phyloP scores from a whole-genome alignment of 2,797 vertebrate genomes.

The Rhynchotus rufescens region DNA sequence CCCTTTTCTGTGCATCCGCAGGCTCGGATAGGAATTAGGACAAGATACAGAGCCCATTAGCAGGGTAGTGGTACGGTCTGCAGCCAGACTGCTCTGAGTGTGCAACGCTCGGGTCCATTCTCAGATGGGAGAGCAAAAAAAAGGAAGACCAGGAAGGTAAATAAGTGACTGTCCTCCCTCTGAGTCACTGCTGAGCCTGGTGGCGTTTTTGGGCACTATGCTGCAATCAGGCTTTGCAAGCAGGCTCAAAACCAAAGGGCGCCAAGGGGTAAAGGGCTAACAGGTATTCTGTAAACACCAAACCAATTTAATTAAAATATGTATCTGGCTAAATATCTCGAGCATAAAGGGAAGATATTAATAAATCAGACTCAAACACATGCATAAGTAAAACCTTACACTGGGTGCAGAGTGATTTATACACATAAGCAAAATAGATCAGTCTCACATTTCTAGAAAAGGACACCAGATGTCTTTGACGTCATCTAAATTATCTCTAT shows the following conservation, averaged over 20 bases:
- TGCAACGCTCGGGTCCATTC: rapidly evolving
- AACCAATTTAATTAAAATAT: no score
- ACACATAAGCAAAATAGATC: constrained; percentile 70
- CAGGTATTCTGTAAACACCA: not conserved
- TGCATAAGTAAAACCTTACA: not conserved
- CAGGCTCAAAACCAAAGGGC: not conserved
- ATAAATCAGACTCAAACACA: not conserved
- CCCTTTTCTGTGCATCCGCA: not conserved
- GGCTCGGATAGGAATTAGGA: not conserved
- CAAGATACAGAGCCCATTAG: not conserved
- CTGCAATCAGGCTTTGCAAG: not conserved
- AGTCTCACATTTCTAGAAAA: constrained; percentile 73
- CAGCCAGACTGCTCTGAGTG: not conserved
- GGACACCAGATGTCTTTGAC: constrained; percentile 82
- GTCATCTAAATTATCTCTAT: constrained; percentile 77
- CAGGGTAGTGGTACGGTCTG: not conserved
- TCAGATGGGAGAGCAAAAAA: not conserved
- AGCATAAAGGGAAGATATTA: not conserved
- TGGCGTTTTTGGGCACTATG: not conserved
- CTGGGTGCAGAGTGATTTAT: constrained; percentile 43
- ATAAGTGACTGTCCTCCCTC: not conserved
- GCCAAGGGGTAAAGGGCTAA: not conserved
- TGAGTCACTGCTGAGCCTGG: not conserved
- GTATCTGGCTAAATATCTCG: not conserved
- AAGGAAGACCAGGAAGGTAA: not conserved